Base-by-base conservation (phyloP, 2,797 vertebrate genomes). In the Pygocentrus nattereri region DNA sequence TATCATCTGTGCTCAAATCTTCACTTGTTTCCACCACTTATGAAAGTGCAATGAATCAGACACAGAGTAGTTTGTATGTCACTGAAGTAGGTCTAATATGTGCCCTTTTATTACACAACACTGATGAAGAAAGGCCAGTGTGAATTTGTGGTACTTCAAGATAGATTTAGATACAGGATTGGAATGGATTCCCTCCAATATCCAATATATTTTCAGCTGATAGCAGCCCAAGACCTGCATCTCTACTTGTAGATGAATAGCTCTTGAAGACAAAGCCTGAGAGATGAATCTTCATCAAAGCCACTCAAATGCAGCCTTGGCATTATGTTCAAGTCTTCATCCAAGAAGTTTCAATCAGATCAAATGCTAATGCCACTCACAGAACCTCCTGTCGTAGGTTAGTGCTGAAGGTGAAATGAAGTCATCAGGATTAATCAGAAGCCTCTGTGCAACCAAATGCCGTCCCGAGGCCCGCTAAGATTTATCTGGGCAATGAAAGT, bases 341-440 rank as follows among this genome's bases (percentile, higher is more conserved):
- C 15, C 38, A 54, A 76, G 44, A 44, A 58, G 27, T 54, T 65
- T 25, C 21, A 38, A 82, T 69, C 41, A 49, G 70, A 82, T 44
- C 61, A 68, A 54, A 38, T 44, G 12, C 25, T 79, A 65, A 76
- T 68, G 68, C 78, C 71, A 38, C 31, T 49, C 6, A 23, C 56
- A 27, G 27, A 80, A 76, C 84, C 78, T 89, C 61, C 87, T 89
- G 89, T 91, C 87, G 84, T 87, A 87, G 83, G 93, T 89, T 85
- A 87, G 86, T 80, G 69, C 82, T 88, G 88, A 92, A 87, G 87
- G 88, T 84, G 61, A 86, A 89, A 90, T 90, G 85, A 93, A 93
- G 88, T 92, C 88, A 92, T 91, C 83, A 76, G n/a, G 82, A 90
- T 92, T 92, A 94, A 91, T 93, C 92, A 93, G 89, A 87, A 80